phyloP scores from a whole-genome alignment of 2,797 vertebrate species.

The Lagorchestes hirsutus region DNA sequence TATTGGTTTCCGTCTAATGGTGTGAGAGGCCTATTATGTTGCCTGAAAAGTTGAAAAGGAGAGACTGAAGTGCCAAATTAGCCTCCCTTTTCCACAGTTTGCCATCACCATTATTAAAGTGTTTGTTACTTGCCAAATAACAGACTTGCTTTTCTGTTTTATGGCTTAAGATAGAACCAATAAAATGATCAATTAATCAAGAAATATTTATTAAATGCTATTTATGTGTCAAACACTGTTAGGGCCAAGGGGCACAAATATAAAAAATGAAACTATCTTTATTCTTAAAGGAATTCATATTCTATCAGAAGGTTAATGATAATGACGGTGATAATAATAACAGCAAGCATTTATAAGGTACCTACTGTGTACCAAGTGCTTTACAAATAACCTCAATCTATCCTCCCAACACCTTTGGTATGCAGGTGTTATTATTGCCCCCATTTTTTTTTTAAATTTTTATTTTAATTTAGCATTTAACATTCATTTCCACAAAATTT shows the following conservation, averaged over 20 bases:
- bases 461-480: too few relatives aligned
- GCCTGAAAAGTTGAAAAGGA: neutral
- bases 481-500: too few relatives aligned
- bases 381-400: neutral
- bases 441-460: too few relatives aligned
- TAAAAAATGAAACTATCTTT: neutral
- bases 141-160: neutral
- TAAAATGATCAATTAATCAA: neutral
- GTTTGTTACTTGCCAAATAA: neutral
- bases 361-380: neutral
- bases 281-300: neutral
- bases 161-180: neutral
- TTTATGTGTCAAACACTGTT: neutral
- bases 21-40: neutral
- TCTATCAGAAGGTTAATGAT: neutral
- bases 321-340: neutral
- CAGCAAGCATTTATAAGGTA: neutral
- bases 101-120: neutral
- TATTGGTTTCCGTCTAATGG: neutral
- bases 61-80: neutral
- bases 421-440: neutral
- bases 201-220: neutral
- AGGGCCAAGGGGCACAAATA: neutral
- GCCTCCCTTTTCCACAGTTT: neutral
- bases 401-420: neutral